Conservation (phyloP, 2,888 invertebrate genomes). For the Barypeithes pellucidus region DNA sequence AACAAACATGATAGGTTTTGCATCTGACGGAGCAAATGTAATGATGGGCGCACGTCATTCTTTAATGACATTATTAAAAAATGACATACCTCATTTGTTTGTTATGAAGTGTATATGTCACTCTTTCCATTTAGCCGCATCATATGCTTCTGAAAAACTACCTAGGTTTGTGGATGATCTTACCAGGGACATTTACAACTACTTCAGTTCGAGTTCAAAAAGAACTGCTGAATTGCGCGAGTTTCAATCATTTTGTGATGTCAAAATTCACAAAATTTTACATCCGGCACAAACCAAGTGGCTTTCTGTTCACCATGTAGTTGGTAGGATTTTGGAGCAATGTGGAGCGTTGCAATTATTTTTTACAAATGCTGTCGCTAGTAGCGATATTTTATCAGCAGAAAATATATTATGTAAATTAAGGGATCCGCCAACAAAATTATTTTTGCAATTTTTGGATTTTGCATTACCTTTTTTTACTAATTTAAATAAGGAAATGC, state of each 20-base stretch:
- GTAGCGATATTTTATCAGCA: neutral
- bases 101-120: conserved; percentile 62
- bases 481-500: neutral
- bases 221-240: neutral
- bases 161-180: neutral
- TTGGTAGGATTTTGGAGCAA: neutral
- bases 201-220: neutral
- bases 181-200: neutral
- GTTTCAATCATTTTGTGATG: neutral
- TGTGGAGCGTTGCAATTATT: neutral
- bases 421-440: neutral
- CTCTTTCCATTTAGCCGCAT: conserved; percentile 61
- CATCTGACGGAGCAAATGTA: conserved; percentile 44
- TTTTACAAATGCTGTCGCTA: neutral
- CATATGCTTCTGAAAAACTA: conserved; percentile 59
- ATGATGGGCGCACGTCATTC: conserved; percentile 47
- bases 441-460: neutral
- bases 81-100: conserved; percentile 41
- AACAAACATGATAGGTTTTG: conserved; percentile 42
- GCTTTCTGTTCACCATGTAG: neutral
- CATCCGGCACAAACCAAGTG: neutral
- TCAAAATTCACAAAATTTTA: neutral
- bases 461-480: neutral
- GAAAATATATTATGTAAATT: neutral
- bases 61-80: conserved; percentile 31